A percentile compares a stretch with the other conserved stretches of the same genome.
Evolutionary conservation across 2,797 vertebrate genomes (phyloP).

Genomic region (Lophura swinhoii): DNA sequence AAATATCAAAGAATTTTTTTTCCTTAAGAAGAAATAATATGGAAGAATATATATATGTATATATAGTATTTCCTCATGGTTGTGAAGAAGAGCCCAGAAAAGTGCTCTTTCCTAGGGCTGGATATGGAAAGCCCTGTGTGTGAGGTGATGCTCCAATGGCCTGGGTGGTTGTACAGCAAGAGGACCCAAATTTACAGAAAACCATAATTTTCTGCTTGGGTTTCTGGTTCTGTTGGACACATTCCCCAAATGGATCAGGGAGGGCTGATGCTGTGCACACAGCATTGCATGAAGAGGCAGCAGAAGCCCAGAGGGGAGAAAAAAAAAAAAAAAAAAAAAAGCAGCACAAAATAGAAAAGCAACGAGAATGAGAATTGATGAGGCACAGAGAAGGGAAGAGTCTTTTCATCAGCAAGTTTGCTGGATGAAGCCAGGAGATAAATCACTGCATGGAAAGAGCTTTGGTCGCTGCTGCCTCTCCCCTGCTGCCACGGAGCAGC

Average conservation of each 20-base stretch:
- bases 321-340: neutral
- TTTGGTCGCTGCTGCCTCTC: conserved; percentile 50
- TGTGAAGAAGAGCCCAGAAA: neutral
- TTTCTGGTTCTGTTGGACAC: no score
- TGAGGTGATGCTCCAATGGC: no score
- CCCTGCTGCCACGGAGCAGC: conserved; percentile 67
- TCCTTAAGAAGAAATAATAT: neutral
- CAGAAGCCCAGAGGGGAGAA: conserved; percentile 8
- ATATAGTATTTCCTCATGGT: neutral
- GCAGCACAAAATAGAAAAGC: conserved; percentile 31
- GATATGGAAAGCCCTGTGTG: no score
- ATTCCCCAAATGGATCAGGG: no score
- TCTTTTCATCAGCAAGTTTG: conserved; percentile 78
- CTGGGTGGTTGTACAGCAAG: no score
- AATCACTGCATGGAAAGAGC: conserved; percentile 70
- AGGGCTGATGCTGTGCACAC: neutral
- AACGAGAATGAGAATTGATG: conserved; percentile 78
- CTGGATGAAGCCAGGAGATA: conserved; percentile 75
- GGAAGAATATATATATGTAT: neutral
- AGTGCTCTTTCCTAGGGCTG: neutral
- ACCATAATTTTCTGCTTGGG: no score
- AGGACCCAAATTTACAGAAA: no score
- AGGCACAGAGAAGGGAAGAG: conserved; percentile 75
- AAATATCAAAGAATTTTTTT: neutral
- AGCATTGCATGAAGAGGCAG: neutral